A percentile compares a stretch with the other conserved stretches of the same genome.
These are phyloP conservation scores for Melanotaenia parkinsoni DNA, from an alignment of 2,797 vertebrate genomes.

Conservation along the genomic window DNA sequence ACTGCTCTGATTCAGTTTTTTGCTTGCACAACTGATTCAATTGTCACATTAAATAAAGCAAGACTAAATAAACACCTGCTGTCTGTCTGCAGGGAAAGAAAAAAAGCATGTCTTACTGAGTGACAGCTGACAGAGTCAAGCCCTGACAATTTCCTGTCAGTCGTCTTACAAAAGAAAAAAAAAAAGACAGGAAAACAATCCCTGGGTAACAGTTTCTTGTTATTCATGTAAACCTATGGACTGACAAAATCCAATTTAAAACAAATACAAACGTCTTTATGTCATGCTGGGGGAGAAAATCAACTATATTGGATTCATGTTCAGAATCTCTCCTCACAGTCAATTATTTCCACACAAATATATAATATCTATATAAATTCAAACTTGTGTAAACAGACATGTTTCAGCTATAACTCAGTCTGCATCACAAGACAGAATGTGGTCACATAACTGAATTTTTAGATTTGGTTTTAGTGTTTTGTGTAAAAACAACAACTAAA, in stretches of 20 bases:
- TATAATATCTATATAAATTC: not conserved
- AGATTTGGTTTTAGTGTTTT: no score
- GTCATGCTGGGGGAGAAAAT: constrained; percentile 10
- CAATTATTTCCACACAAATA: constrained; percentile 8
- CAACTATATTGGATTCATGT: constrained; percentile 4
- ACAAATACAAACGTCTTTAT: constrained; percentile 20
- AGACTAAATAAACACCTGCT: constrained; percentile 43
- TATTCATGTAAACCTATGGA: constrained; percentile 51
- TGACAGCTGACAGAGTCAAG: constrained; percentile 65
- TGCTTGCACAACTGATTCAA: constrained; percentile 38
- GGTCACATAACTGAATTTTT: no score
- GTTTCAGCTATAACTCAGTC: no score
- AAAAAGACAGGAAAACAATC: constrained; percentile 43
- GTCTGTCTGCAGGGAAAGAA: constrained; percentile 20
- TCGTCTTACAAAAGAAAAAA: constrained; percentile 18
- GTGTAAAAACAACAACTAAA: not conserved
- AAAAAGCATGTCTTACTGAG: constrained; percentile 13
- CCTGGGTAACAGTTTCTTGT: constrained; percentile 43
- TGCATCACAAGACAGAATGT: not conserved
- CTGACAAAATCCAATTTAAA: constrained; percentile 57
- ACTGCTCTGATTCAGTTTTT: constrained; percentile 19
- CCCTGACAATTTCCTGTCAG: constrained; percentile 55
- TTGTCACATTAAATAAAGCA: constrained; percentile 43
- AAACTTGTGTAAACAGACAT: not conserved
- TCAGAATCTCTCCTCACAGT: constrained; percentile 21